Base-by-base conservation (phyloP, 2,113 vertebrate species). In the Bubo bubo region DNA sequence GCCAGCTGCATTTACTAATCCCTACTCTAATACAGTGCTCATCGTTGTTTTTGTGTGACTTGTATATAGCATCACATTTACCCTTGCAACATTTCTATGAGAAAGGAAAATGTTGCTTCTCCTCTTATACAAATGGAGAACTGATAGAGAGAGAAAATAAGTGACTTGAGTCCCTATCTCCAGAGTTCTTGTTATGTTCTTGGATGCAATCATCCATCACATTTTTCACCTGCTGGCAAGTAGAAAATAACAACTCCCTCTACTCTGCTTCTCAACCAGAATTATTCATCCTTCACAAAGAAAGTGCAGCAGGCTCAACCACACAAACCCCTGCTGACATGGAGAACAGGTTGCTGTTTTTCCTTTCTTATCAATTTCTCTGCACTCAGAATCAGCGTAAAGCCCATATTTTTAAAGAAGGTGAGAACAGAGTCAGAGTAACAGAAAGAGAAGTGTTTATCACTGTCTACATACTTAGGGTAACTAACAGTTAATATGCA, bases 241-340 rank as follows among this genome's bases (percentile, higher is more conserved):
- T 45, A 71, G 63, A 91, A 96, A 94, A 92, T 86, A 96, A 90
- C 58, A 95, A 86, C 52, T 91, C 86, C 71, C 82, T 91, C 45
- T 82, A 79, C 66, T 79, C 66, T 70, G 39, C 49, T 92, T 88
- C 89, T 93, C 52, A 91, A 79, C 52, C 47, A 93, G 84, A 93
- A 93, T 96, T 95, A 93, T 68, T 93, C 63, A 91, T 62, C 83
- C 53, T 84, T 91, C 74, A 91, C 32, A 84, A 68, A 88, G 90
- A 45, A 70, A 14, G 0, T 50, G 63, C 56, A 89, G 62, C 91
- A 88, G 70, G 39, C 35, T 92, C 43, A 96, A 80, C 72, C 49
- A 91, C 41, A 56, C 47, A 93, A 90, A 70, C 52, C 76, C 39
- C 83, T 75, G 52, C 76, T 95, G 90, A 79, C 41, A 60, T 0